Percentiles rank a stretch among this genome's conserved stretches.
These are phyloP conservation scores for Lycophotia porphyrea DNA, from an alignment of 2,888 invertebrate genomes.

Conservation along the genomic window DNA sequence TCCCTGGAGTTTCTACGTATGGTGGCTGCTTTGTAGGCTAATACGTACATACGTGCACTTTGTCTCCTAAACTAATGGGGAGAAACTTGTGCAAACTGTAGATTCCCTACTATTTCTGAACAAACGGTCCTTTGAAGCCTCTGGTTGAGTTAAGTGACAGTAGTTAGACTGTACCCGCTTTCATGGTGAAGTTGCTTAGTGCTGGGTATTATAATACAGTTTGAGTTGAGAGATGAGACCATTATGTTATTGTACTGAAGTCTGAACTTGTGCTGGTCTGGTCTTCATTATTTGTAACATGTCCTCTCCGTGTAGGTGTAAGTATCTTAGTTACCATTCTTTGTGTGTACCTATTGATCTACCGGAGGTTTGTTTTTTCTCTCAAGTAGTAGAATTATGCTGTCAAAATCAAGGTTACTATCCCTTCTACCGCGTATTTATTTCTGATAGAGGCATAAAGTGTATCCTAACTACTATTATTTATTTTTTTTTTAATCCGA, in stretches of 20 bases:
- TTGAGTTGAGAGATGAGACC: not conserved
- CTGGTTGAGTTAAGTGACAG: not conserved
- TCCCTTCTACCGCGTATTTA: not conserved
- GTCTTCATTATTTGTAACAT: not conserved
- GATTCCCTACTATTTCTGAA: not conserved
- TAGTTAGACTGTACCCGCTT: not conserved
- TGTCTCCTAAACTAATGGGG: not conserved
- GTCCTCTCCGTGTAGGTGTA: not conserved
- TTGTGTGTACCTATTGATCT: not conserved
- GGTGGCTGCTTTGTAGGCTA: not conserved
- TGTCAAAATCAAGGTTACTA: not conserved
- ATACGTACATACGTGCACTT: not conserved
- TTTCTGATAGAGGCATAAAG: not conserved
- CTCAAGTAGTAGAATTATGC: not conserved
- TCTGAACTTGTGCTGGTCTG: not conserved
- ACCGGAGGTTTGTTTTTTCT: not conserved
- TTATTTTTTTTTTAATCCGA: too few relatives aligned
- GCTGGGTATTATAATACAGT: not conserved
- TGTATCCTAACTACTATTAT: not conserved
- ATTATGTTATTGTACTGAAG: not conserved
- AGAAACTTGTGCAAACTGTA: conserved; percentile 27
- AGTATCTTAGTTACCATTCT: not conserved
- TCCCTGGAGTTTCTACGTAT: conserved; percentile 7
- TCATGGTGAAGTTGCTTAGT: too few relatives aligned
- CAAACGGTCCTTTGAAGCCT: not conserved